Conservation (phyloP, 2,797 vertebrate species). For the Adrianichthys oophorus region DNA sequence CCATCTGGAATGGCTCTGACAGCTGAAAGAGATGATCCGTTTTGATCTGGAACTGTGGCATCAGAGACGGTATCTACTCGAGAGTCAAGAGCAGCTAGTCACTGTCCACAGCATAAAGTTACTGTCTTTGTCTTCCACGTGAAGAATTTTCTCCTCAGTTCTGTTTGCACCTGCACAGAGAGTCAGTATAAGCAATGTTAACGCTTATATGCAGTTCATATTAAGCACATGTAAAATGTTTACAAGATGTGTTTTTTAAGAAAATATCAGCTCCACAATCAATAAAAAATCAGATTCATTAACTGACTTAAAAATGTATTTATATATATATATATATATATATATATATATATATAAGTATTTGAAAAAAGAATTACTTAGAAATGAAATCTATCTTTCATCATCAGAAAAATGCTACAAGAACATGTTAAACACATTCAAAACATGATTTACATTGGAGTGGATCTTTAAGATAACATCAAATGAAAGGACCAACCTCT, state of each 20-base stretch:
- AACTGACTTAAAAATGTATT: too few relatives aligned
- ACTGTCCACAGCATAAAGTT: slow-evolving; percentile 68
- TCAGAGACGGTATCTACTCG: slow-evolving; percentile 51
- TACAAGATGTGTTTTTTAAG: too few relatives aligned
- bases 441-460: too few relatives aligned
- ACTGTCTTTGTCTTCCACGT: slow-evolving; percentile 76
- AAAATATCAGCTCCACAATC: too few relatives aligned
- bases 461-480: not conserved
- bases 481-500: slow-evolving; percentile 71
- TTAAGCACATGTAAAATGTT: not conserved
- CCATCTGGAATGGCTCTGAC: slow-evolving; percentile 22
- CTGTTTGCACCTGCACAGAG: slow-evolving; percentile 76
- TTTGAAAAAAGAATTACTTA: too few relatives aligned
- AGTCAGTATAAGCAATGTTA: not conserved
- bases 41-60: slow-evolving; percentile 42
- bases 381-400: too few relatives aligned
- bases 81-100: slow-evolving; percentile 58
- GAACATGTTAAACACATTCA: too few relatives aligned
- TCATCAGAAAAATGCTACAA: too few relatives aligned
- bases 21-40: slow-evolving; percentile 33
- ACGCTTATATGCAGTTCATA: not conserved
- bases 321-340: too few relatives aligned
- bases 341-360: too few relatives aligned
- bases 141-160: slow-evolving; percentile 80
- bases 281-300: too few relatives aligned